These are phyloP conservation scores for Heliconius melpomene DNA, from an alignment of 1,140 invertebrate species.

Conservation along the genomic window DNA sequence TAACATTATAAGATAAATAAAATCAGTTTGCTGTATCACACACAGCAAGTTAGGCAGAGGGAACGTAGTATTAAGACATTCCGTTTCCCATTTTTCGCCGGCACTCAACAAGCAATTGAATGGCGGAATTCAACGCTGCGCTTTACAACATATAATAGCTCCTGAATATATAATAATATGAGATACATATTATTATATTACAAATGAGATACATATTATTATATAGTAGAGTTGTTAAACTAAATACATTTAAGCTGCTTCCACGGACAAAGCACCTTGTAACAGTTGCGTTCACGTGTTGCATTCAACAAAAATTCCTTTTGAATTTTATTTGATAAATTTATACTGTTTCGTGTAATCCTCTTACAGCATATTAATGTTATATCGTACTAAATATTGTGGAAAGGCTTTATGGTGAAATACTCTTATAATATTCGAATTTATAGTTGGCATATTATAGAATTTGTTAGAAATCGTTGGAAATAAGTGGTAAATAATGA, in stretches of 20 bases:
- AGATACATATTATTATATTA: background rate
- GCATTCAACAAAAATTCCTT: slow-evolving; percentile 7
- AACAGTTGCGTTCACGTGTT: slow-evolving; percentile 5
- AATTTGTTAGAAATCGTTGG: no score
- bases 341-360: slow-evolving; percentile 19
- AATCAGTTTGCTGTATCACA: no score
- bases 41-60: no score
- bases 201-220: background rate
- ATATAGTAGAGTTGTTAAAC: background rate
- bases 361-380: slow-evolving; percentile 22
- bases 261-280: background rate
- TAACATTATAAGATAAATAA: no score
- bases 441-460: background rate
- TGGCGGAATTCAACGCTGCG: no score
- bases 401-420: background rate
- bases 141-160: no score
- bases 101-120: no score
- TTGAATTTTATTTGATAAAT: slow-evolving; percentile 9
- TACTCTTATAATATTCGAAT: background rate
- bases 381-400: slow-evolving; percentile 10
- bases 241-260: slow-evolving; percentile 6
- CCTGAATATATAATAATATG: no score
- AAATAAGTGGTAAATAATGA: no score
- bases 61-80: no score
- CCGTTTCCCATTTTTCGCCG: no score